Evolutionary conservation across 1,140 invertebrate genomes (phyloP), one percentile per base, ranked within the genome.

Genomic region (Drosophila tani): DNA sequence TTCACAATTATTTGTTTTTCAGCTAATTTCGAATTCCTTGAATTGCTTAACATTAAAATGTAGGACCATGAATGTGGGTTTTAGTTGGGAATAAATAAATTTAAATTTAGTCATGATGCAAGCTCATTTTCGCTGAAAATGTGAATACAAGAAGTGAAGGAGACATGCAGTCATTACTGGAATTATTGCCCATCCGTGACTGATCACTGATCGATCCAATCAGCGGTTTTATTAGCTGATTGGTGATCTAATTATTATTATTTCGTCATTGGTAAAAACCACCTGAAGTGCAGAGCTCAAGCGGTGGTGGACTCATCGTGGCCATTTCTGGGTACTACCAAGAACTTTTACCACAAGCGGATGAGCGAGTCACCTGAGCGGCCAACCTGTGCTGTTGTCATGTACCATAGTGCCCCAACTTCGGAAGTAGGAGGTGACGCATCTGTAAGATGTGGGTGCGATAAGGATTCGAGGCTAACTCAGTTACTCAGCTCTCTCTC

Each of bases 171-270:
- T 29, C 17, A 64, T 57, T 59, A 35, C 27, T 24, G 53, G 29
- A 40, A 60, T 45, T n/a, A 38, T 9, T 5, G 12, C 53, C 19
- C 8, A 12, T 27, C 21, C n/a, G 46, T 67, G 40, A 47, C 47
- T 21, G 50, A 67, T 67, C 19, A 27, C 27, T 35, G 32, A 43
- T 24, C 27, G 46, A 50, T 43, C 21, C 46, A 14, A 51, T 66
- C 62, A 69, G 24, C n/a, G 24, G 24, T 11, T 32, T 19, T 47
- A 65, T 81, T 38, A 19, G 38, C 50, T 47, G 47, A 60, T 73
- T 12, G 51, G 53, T 82, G 80, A 82, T 79, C 80, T 82, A 82
- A 81, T 78, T 80, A 64, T 80, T 82, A 81, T 78, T 80, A 64
- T 84, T 82, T 70, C 51, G 67, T 45, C 40, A 65, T 47, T 56